A percentile compares a stretch with the other conserved stretches of the same genome.
Conservation (phyloP, 2,888 invertebrate genomes). For the Heteropelma amictum region DNA sequence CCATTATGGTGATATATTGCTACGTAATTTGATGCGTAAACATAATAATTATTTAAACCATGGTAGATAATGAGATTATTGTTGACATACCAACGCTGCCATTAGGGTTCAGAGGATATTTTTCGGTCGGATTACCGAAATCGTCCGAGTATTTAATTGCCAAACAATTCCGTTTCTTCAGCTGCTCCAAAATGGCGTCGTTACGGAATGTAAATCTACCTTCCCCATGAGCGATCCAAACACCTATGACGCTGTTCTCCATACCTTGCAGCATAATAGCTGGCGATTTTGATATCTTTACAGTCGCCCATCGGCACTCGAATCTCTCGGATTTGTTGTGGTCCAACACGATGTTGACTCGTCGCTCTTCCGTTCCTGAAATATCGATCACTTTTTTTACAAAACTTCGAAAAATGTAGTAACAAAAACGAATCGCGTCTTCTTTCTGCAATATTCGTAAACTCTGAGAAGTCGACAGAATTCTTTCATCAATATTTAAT, state of each 20-base stretch:
- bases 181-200: conserved; percentile 77
- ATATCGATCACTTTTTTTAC: background rate
- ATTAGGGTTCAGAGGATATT: conserved; percentile 97
- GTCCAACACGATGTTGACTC: conserved; percentile 84
- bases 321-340: conserved; percentile 94
- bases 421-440: background rate
- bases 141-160: conserved; percentile 93
- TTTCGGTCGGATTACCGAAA: conserved; percentile 84
- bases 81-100: conserved; percentile 86
- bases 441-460: no score
- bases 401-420: background rate
- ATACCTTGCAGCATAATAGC: conserved; percentile 95
- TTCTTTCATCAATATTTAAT: no score
- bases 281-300: conserved; percentile 84
- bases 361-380: conserved; percentile 71
- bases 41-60: no score
- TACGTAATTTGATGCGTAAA: no score
- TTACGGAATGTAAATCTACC: conserved; percentile 86
- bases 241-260: conserved; percentile 92
- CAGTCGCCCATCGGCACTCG: conserved; percentile 86
- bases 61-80: conserved; percentile 16
- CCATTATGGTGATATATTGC: no score
- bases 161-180: conserved; percentile 83
- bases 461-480: no score
- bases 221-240: conserved; percentile 98